A percentile compares a stretch with the other conserved stretches of the same genome.
Conservation (phyloP, 2,888 invertebrate genomes). For the Brachynemurus nebulosus region DNA sequence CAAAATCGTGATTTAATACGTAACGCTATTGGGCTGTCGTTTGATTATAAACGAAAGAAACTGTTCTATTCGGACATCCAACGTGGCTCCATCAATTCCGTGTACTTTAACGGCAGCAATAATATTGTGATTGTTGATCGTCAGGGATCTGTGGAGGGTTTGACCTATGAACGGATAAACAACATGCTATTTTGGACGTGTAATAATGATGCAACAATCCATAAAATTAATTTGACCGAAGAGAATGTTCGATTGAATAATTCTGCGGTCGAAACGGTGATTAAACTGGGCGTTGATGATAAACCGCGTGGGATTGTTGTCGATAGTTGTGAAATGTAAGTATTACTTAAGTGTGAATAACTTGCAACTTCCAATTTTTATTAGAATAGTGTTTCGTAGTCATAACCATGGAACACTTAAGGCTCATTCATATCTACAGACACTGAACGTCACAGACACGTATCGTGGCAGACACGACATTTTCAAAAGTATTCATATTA, state of each 20-base stretch:
- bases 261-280: slow-evolving; percentile 37
- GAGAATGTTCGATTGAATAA: slow-evolving; percentile 28
- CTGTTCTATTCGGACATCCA: slow-evolving; percentile 85
- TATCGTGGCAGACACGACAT: too few relatives aligned
- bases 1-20: slow-evolving; percentile 58
- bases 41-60: slow-evolving; percentile 52
- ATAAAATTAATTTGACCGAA: slow-evolving; percentile 37
- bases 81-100: slow-evolving; percentile 67
- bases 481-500: too few relatives aligned
- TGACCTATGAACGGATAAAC: slow-evolving; percentile 58
- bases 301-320: slow-evolving; percentile 76
- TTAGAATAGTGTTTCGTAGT: too few relatives aligned
- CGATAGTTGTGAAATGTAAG: slow-evolving; percentile 57
- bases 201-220: slow-evolving; percentile 62
- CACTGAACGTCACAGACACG: too few relatives aligned
- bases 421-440: too few relatives aligned
- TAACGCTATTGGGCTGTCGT: slow-evolving; percentile 76
- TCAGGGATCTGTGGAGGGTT: slow-evolving; percentile 78
- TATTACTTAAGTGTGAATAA: slow-evolving; percentile 16
- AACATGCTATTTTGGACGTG: slow-evolving; percentile 76
- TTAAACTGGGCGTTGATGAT: slow-evolving; percentile 53
- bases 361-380: too few relatives aligned
- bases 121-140: slow-evolving; percentile 56
- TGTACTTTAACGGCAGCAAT: slow-evolving; percentile 63
- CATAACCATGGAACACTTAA: too few relatives aligned